These are phyloP conservation scores for Lordiphosa fenestrarum DNA, from an alignment of 2,888 invertebrate species.

Conservation along the genomic window DNA sequence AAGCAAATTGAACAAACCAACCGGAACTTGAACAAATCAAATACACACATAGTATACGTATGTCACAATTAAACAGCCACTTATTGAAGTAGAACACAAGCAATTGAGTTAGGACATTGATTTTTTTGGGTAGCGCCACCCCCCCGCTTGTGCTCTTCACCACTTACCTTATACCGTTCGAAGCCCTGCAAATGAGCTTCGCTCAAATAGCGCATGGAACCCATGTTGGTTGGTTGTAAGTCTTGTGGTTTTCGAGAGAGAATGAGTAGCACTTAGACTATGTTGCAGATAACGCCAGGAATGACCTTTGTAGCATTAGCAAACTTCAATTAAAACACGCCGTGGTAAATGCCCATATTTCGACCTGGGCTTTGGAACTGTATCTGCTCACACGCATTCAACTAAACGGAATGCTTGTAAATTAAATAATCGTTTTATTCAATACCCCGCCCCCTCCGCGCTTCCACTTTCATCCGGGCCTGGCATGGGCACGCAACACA, in stretches of 20 bases:
- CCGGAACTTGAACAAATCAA: constrained; percentile 28
- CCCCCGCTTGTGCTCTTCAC: neutral
- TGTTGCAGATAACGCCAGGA: too few relatives aligned
- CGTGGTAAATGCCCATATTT: constrained; percentile 9
- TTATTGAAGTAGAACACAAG: constrained; percentile 13
- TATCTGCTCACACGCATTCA: constrained; percentile 11
- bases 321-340: constrained; percentile 3
- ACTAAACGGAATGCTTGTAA: constrained; percentile 33
- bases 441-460: constrained; percentile 1
- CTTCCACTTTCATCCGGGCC: constrained; percentile 11
- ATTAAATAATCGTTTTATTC: constrained; percentile 50
- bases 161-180: constrained; percentile 80
- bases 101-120: constrained; percentile 38
- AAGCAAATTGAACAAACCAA: constrained; percentile 12
- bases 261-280: constrained; percentile 18
- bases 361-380: constrained; percentile 13
- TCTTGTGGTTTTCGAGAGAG: constrained; percentile 27
- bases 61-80: constrained; percentile 17
- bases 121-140: constrained; percentile 29
- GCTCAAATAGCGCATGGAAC: constrained; percentile 78
- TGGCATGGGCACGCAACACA: constrained; percentile 46
- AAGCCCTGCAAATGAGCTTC: constrained; percentile 80
- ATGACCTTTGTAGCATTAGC: constrained; percentile 5
- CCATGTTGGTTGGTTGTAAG: constrained; percentile 63
- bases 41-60: constrained; percentile 1